Percentiles rank a stretch among this genome's conserved stretches.
These are phyloP conservation scores for Neodiprion lecontei DNA, from an alignment of 1,140 invertebrate genomes.

Conservation along the genomic window DNA sequence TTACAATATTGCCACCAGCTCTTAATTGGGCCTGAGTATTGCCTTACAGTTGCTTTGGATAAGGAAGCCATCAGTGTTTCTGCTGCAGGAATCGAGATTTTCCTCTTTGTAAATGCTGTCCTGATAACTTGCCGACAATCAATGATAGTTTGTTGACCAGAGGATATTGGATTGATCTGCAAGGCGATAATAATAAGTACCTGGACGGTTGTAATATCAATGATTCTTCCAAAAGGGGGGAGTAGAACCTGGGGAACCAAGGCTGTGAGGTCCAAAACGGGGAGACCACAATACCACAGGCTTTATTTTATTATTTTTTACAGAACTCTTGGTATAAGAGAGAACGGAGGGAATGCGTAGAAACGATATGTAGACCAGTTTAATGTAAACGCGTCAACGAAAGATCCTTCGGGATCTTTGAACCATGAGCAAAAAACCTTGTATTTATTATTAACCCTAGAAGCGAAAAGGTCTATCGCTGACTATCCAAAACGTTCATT, in stretches of 20 bases:
- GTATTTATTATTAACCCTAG: slow-evolving; percentile 37
- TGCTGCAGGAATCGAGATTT: slow-evolving; percentile 19
- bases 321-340: slow-evolving; percentile 33
- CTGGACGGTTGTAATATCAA: not conserved
- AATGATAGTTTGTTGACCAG: slow-evolving; percentile 20
- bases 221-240: slow-evolving; percentile 14
- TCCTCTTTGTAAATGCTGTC: slow-evolving; percentile 8
- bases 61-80: slow-evolving; percentile 21
- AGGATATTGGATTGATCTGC: slow-evolving; percentile 12
- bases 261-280: slow-evolving; percentile 16
- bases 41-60: slow-evolving; percentile 21
- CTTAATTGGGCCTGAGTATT: slow-evolving; percentile 23
- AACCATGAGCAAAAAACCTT: slow-evolving; percentile 37
- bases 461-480: slow-evolving; percentile 39
- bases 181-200: slow-evolving; percentile 1
- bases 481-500: slow-evolving; percentile 24
- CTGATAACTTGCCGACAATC: slow-evolving; percentile 26
- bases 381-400: slow-evolving; percentile 10
- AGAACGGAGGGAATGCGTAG: slow-evolving; percentile 44
- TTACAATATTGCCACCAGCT: slow-evolving; percentile 12
- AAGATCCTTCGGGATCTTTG: slow-evolving; percentile 32
- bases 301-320: slow-evolving; percentile 34
- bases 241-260: slow-evolving; percentile 19
- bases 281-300: slow-evolving; percentile 16
- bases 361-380: slow-evolving; percentile 34